Percentiles rank a stretch among this genome's conserved stretches.
Evolutionary conservation across 1,140 invertebrate species (phyloP).

Genomic region (Drosophila kurseongensis): DNA sequence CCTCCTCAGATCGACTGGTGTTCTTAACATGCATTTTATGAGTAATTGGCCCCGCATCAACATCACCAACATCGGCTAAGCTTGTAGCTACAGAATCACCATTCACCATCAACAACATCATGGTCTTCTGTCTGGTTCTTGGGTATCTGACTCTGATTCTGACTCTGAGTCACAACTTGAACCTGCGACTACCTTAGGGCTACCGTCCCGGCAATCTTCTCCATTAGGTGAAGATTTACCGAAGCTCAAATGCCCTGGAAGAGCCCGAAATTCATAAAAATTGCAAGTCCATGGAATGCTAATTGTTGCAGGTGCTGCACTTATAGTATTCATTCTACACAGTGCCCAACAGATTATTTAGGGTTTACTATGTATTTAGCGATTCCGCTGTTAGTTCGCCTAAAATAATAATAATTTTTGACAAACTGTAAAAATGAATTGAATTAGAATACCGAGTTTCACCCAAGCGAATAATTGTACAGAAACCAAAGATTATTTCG

Average conservation of each 20-base stretch:
- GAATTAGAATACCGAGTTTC: no score
- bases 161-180: constrained; percentile 47
- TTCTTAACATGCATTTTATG: constrained; percentile 84
- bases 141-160: constrained; percentile 27
- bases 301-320: neutral
- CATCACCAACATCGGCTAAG: constrained; percentile 52
- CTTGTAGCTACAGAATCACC: constrained; percentile 27
- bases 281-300: neutral
- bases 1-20: constrained; percentile 27
- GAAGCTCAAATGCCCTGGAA: constrained; percentile 42
- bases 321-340: neutral
- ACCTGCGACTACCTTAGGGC: constrained; percentile 56
- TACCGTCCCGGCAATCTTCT: constrained; percentile 62
- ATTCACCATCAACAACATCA: constrained; percentile 18
- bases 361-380: no score
- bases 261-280: neutral
- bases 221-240: constrained; percentile 52
- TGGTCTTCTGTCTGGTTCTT: constrained; percentile 30
- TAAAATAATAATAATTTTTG: no score
- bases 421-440: no score
- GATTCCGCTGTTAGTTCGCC: no score
- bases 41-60: constrained; percentile 81
- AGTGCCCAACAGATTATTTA: no score
- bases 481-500: no score
- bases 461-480: no score